A percentile compares a stretch with the other conserved stretches of the same genome.
Conservation (phyloP, 1,140 invertebrate genomes). For the Saccostrea echinata region DNA sequence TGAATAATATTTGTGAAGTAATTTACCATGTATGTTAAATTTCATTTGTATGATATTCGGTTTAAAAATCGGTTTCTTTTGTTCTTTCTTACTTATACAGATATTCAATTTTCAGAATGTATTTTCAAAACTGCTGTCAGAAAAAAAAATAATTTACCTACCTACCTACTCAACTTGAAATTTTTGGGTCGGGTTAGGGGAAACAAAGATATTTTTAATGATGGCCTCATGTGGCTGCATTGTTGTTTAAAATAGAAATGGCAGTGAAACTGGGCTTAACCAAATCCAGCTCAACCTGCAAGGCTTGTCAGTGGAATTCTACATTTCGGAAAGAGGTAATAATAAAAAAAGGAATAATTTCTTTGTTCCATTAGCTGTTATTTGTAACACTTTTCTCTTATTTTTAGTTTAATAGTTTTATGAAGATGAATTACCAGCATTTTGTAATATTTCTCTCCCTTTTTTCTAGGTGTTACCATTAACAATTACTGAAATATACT, state of each 20-base stretch:
- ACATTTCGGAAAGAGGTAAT: not conserved
- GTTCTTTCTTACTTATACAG: no score
- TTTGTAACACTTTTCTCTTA: not conserved
- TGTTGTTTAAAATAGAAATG: slow-evolving; percentile 55
- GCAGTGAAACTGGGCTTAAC: slow-evolving; percentile 46
- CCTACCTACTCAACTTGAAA: no score
- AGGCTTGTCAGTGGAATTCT: not conserved
- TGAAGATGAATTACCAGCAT: not conserved
- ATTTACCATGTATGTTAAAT: no score
- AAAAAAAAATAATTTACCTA: no score
- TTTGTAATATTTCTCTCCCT: not conserved
- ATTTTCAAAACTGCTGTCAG: no score
- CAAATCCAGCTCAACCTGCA: slow-evolving; percentile 44
- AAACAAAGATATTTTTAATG: no score
- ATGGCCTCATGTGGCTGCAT: slow-evolving; percentile 52
- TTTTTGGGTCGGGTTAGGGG: no score
- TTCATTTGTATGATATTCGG: no score
- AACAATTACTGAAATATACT: not conserved
- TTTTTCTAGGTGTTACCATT: not conserved
- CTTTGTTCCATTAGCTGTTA: not conserved
- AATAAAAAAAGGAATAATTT: not conserved
- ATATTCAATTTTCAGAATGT: no score
- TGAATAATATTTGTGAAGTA: no score
- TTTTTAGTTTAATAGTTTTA: not conserved
- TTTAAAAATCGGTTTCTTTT: no score